Base-by-base conservation (phyloP, 2,113 vertebrate species). In the Sturnira hondurensis region DNA sequence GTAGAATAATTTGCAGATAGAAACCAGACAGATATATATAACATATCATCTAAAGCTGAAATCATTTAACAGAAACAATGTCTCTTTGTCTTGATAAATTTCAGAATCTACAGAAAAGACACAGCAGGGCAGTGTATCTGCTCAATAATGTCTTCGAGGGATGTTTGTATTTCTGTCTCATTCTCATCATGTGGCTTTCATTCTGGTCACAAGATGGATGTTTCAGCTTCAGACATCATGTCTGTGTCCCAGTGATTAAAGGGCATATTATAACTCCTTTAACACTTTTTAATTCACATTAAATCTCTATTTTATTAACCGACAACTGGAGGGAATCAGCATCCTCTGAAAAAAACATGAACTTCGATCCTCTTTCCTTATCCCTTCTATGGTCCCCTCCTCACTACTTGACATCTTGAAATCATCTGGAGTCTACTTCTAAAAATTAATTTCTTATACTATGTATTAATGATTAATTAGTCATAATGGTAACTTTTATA, bases 391-490 rank as follows among this genome's bases (percentile, higher is more conserved):
- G 26, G 41, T 31, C 33, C 10, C 38, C 22, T 73, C 31, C 67
- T 77, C 54, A 41, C 58, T 47, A 68, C 22, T 9, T 83, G 33
- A 33, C 45, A 76, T 86, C 58, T 85, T 93, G 92, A 96, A 94
- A 70, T 91, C 47, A 89, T 76, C 56, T 96, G 80, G 52, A 24
- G 76, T 88, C 89, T 91, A 65, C 52, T 93, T 85, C 28, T 65
- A 47, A 93, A 94, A 91, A 88, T 56, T 74, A 50, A 54, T 43
- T 61, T 43, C 74, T 95, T 76, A 76, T 2, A 41, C 28, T 65
- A 41, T 31, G 20, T 82, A 50, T 91, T 82, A 92, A 70, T 86
- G 50, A 81, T 94, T 74, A 61, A 73, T 89, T 92, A 52, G n/a
- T 80, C 86, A 33, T 86, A 83, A 58, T 43, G 26, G 67, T 80